A percentile compares a stretch with the other conserved stretches of the same genome.
These are phyloP conservation scores for Cuculus canorus DNA, from an alignment of 2,797 vertebrate species.

Conservation along the genomic window DNA sequence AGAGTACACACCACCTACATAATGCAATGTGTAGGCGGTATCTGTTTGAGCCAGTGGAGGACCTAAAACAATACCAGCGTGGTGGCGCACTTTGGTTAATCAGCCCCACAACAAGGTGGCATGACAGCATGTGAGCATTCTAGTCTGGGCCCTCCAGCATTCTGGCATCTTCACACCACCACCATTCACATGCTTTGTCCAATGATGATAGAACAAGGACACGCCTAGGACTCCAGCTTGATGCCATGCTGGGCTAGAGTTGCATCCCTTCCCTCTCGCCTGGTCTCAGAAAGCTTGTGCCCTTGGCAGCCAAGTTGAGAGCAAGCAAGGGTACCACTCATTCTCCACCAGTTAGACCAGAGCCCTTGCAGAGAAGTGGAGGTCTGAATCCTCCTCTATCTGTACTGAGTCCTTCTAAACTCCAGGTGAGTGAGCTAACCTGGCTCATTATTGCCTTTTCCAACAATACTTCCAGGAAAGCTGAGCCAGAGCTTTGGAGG, in stretches of 20 bases:
- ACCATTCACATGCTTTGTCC: accelerated
- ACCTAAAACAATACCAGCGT: not conserved
- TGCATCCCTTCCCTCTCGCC: not conserved
- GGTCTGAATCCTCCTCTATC: not conserved
- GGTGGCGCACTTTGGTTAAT: not conserved
- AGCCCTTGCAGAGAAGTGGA: not conserved
- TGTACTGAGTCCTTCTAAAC: not conserved
- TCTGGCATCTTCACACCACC: not conserved
- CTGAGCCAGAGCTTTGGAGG: not conserved
- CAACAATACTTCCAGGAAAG: not conserved
- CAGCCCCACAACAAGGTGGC: accelerated
- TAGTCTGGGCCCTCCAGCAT: not conserved
- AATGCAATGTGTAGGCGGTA: accelerated
- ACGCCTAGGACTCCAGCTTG: not conserved
- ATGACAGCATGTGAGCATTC: not conserved
- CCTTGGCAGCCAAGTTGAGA: not conserved
- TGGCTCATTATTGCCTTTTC: not conserved
- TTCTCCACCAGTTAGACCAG: not conserved
- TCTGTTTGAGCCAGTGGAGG: not conserved
- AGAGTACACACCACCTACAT: not conserved
- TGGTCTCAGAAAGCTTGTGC: not conserved
- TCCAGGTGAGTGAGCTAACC: not conserved
- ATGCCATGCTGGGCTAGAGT: not conserved
- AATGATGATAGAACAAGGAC: not conserved
- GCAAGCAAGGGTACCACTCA: accelerated